These are phyloP conservation scores for Lepidothrix coronata DNA, from an alignment of 2,113 vertebrate genomes.

Conservation along the genomic window DNA sequence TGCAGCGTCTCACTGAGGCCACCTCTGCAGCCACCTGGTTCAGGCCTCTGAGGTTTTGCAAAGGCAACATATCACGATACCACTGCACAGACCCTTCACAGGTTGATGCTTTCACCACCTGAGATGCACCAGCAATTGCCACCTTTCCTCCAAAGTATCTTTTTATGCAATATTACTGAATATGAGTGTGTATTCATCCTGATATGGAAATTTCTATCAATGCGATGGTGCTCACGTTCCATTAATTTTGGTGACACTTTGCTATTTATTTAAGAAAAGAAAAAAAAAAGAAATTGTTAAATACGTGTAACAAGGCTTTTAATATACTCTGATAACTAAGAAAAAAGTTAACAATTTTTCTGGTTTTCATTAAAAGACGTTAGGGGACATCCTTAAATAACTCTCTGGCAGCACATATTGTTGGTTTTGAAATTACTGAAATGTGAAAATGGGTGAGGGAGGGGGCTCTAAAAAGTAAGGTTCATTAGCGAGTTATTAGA, in stretches of 20 bases:
- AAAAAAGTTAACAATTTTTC: background rate
- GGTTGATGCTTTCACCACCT: background rate
- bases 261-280: slow-evolving; percentile 51
- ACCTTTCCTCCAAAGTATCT: slow-evolving; percentile 6
- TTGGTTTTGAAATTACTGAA: background rate
- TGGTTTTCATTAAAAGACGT: background rate
- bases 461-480: background rate
- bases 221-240: background rate
- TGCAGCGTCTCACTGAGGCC: background rate
- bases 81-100: fast-evolving
- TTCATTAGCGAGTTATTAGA: background rate
- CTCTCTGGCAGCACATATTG: background rate
- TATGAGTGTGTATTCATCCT: slow-evolving; percentile 1
- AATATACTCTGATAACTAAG: slow-evolving; percentile 18
- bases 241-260: slow-evolving; percentile 26
- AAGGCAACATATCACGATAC: background rate
- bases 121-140: background rate
- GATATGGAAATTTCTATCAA: background rate
- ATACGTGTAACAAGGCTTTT: slow-evolving; percentile 21
- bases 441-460: background rate
- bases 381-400: background rate
- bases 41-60: background rate
- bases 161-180: slow-evolving; percentile 33
- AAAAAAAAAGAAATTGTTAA: background rate
- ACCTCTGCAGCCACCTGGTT: background rate